phyloP scores from a whole-genome alignment of 2,888 invertebrate species.

The Venusia cambrica region DNA sequence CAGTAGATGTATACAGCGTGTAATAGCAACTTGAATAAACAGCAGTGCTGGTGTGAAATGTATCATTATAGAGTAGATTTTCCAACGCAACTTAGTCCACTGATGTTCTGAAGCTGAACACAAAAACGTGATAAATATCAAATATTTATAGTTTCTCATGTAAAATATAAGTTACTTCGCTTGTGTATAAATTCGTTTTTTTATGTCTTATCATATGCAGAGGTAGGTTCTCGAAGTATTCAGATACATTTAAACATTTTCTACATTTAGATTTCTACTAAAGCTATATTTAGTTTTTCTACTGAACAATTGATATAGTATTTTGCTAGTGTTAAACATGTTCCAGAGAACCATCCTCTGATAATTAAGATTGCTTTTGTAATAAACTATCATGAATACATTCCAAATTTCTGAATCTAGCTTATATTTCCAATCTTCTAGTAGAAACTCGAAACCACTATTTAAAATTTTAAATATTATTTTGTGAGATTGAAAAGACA shows the following conservation, averaged over 20 bases:
- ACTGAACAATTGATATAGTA: conserved; percentile 19
- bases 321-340: conserved; percentile 21
- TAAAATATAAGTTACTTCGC: too few relatives aligned
- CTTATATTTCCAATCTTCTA: conserved; percentile 8
- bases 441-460: neutral
- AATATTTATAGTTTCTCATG: conserved; percentile 3
- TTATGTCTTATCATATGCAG: conserved; percentile 14
- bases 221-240: conserved; percentile 26
- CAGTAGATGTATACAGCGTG: too few relatives aligned
- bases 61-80: too few relatives aligned
- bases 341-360: conserved; percentile 14
- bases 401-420: conserved; percentile 28
- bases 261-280: conserved; percentile 24
- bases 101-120: too few relatives aligned
- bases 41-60: too few relatives aligned
- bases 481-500: too few relatives aligned
- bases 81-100: too few relatives aligned
- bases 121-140: conserved; percentile 16
- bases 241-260: conserved; percentile 27
- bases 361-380: conserved; percentile 6
- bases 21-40: too few relatives aligned
- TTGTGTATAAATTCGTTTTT: too few relatives aligned
- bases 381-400: conserved; percentile 21
- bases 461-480: neutral
- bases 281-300: conserved; percentile 18